These are phyloP conservation scores for Ochropacha duplaris DNA, from an alignment of 2,888 invertebrate genomes.

Conservation along the genomic window DNA sequence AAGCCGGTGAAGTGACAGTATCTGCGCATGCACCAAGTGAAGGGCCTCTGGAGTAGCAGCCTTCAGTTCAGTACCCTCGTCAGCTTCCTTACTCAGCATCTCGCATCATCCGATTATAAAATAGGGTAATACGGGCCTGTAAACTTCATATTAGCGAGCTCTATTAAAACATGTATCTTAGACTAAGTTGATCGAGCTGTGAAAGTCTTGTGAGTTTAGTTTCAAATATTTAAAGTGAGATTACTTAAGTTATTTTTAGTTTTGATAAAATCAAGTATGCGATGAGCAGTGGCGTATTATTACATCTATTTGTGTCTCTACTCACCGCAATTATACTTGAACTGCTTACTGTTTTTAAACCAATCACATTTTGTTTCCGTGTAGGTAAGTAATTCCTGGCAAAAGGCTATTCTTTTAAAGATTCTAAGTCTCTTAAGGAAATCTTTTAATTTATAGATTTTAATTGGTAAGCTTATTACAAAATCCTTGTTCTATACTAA, in stretches of 20 bases:
- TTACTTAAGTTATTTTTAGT: neutral
- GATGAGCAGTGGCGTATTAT: too few species aligned
- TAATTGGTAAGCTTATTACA: too few species aligned
- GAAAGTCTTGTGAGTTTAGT: neutral
- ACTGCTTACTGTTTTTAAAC: too few species aligned
- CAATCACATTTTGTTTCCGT: too few species aligned
- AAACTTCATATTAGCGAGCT: neutral
- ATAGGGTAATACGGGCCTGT: slow-evolving; percentile 16
- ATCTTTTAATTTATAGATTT: too few species aligned
- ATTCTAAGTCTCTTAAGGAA: too few species aligned
- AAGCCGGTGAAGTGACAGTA: slow-evolving; percentile 31
- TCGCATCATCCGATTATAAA: slow-evolving; percentile 52
- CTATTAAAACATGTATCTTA: neutral
- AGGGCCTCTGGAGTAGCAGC: slow-evolving; percentile 42
- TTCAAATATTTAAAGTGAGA: neutral
- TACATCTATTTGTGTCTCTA: too few species aligned
- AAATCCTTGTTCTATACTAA: too few species aligned
- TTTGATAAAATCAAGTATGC: too few species aligned
- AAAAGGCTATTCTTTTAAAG: too few species aligned
- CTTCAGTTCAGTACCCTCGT: slow-evolving; percentile 29
- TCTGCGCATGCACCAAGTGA: slow-evolving; percentile 62
- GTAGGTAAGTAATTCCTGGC: too few species aligned
- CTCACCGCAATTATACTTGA: too few species aligned
- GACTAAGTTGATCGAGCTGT: neutral
- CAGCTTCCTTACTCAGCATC: slow-evolving; percentile 32